Conservation (phyloP, 2,113 vertebrate species). For the Rhinolophus sinicus region DNA sequence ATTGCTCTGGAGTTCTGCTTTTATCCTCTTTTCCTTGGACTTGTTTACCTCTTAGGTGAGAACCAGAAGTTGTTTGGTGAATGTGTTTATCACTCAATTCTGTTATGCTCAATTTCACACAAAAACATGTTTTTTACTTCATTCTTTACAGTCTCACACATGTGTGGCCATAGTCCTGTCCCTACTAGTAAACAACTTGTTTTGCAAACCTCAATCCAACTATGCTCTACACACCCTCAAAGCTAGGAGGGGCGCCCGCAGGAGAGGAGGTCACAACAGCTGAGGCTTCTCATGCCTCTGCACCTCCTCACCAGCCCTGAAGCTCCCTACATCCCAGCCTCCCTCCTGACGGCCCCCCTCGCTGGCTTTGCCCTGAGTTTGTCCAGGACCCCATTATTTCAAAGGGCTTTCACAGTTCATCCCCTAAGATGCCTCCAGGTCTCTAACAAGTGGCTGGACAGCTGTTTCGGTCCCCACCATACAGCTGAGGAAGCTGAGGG, state of each 20-base stretch:
- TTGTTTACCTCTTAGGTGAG: no score
- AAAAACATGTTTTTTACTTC: no score
- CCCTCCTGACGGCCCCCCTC: neutral
- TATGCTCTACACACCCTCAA: neutral
- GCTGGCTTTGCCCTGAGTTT: neutral
- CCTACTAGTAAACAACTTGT: no score
- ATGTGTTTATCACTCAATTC: no score
- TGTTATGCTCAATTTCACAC: no score
- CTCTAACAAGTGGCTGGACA: neutral
- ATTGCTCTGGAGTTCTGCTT: no score
- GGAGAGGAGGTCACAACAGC: accelerated
- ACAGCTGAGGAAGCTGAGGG: neutral
- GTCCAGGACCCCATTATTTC: neutral
- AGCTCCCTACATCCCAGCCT: neutral
- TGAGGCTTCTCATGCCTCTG: neutral
- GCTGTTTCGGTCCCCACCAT: neutral
- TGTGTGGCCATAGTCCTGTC: no score
- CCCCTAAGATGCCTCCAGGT: neutral
- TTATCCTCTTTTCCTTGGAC: no score
- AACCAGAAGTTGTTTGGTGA: no score
- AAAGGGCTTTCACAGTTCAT: neutral
- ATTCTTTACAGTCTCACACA: no score
- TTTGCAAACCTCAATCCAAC: no score
- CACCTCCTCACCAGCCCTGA: neutral
- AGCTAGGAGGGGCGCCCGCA: accelerated